A percentile compares a stretch with the other conserved stretches of the same genome.
Evolutionary conservation across 2,888 invertebrate genomes (phyloP).

Genomic region (Drosophila anomalata): DNA sequence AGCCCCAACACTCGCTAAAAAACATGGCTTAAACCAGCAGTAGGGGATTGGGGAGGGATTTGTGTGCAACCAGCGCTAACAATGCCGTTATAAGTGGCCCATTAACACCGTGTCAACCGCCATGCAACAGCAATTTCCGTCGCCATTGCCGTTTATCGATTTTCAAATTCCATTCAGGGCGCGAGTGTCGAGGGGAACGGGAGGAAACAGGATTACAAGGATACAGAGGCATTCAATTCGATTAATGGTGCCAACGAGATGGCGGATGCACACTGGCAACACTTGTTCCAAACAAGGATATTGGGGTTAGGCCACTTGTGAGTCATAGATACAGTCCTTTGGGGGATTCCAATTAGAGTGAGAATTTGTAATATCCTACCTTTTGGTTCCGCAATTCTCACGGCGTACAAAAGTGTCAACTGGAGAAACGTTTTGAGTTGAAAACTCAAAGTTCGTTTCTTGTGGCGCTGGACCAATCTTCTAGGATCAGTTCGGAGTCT

Average conservation of each 20-base stretch:
- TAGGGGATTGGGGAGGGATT: not conserved
- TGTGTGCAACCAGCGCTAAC: conserved; percentile 35
- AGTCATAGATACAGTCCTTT: conserved; percentile 11
- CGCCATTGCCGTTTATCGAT: conserved; percentile 41
- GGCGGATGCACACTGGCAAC: conserved; percentile 31
- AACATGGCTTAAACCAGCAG: conserved; percentile 7
- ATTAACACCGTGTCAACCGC: conserved; percentile 56
- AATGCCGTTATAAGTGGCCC: conserved; percentile 54
- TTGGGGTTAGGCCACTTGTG: conserved; percentile 15
- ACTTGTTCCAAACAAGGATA: conserved; percentile 13
- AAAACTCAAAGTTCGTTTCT: not conserved
- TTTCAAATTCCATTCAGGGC: conserved; percentile 47
- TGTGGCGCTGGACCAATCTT: not conserved
- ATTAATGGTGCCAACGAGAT: conserved; percentile 35
- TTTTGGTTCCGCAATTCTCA: conserved; percentile 82
- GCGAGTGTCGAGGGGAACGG: not conserved
- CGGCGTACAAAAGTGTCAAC: conserved; percentile 63
- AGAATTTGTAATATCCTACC: conserved; percentile 48
- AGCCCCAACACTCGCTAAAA: not conserved
- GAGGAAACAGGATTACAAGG: conserved; percentile 10
- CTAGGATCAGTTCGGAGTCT: conserved; percentile 13
- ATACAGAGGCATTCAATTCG: conserved; percentile 30
- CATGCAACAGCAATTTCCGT: conserved; percentile 56
- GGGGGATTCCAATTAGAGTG: not conserved
- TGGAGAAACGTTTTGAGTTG: conserved; percentile 34